These are phyloP conservation scores for Phymorhynchus buccinoides DNA, from an alignment of 1,140 invertebrate species.

Conservation along the genomic window DNA sequence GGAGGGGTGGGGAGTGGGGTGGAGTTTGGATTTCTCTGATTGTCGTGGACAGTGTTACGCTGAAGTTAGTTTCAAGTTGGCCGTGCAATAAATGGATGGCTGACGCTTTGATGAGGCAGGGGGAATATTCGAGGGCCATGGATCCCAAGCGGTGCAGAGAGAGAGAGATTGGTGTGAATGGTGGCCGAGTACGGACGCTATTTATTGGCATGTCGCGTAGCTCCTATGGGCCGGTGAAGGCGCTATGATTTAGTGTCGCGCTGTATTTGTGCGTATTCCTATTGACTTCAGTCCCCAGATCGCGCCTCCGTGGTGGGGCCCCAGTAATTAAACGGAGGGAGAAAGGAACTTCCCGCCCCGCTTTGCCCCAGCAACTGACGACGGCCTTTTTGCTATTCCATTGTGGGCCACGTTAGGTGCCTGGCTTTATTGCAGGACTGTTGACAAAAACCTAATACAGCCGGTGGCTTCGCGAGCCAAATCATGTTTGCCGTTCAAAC, in stretches of 20 bases:
- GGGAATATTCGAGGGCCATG: conserved; percentile 19
- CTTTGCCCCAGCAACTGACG: conserved; percentile 38
- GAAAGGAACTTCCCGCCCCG: conserved; percentile 26
- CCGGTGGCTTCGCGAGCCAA: conserved; percentile 43
- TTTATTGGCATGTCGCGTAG: conserved; percentile 40
- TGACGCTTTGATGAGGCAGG: conserved; percentile 33
- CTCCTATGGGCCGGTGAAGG: conserved; percentile 21
- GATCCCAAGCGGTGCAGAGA: conserved; percentile 1
- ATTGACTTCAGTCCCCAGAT: conserved; percentile 33
- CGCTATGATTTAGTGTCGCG: conserved; percentile 42
- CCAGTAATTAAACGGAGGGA: conserved; percentile 38
- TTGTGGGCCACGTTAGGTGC: conserved; percentile 51
- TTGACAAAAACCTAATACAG: conserved; percentile 49
- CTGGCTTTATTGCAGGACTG: conserved; percentile 47
- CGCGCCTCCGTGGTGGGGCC: conserved; percentile 3
- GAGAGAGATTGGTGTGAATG: conserved; percentile 32
- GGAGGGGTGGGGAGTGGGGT: no score
- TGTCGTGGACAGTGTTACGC: background rate
- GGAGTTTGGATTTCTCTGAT: conserved; percentile 25
- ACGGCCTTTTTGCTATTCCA: conserved; percentile 44
- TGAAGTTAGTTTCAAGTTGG: conserved; percentile 28
- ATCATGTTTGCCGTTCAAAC: conserved; percentile 48
- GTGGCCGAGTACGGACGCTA: conserved; percentile 23
- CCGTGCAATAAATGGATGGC: conserved; percentile 13
- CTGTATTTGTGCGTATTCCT: conserved; percentile 40